Conservation (phyloP, 2,797 vertebrate genomes). For the Kryptolebias ocellatus region DNA sequence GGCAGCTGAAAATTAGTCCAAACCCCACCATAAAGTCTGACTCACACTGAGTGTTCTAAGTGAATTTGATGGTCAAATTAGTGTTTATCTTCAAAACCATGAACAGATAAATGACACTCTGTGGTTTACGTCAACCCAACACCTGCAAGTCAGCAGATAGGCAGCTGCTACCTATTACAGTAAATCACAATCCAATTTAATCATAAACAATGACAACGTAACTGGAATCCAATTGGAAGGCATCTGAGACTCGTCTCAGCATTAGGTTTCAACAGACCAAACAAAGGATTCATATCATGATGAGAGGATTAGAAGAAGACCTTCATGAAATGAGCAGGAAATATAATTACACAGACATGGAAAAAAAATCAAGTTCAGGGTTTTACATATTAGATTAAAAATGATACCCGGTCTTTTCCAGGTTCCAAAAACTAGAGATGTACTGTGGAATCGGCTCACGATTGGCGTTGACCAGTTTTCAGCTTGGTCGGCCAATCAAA, state of each 20-base stretch:
- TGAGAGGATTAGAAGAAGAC: not conserved
- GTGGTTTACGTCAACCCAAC: conserved; percentile 5
- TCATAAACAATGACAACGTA: not conserved
- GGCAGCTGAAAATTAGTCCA: no score
- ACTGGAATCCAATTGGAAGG: not conserved
- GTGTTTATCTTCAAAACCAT: not conserved
- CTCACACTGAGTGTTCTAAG: not conserved
- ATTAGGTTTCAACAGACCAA: not conserved
- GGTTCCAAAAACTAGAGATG: no score
- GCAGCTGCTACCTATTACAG: conserved; percentile 18
- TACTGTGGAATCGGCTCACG: no score
- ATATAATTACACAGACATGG: conserved; percentile 13
- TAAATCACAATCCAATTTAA: conserved; percentile 3
- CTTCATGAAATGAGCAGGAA: conserved; percentile 30
- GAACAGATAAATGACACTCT: not conserved
- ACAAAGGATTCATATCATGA: not conserved
- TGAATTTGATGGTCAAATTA: not conserved
- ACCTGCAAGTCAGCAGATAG: conserved; percentile 1
- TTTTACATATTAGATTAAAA: no score
- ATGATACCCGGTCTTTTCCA: no score
- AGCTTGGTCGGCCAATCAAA: no score
- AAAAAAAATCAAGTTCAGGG: no score
- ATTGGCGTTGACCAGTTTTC: no score
- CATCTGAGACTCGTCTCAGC: not conserved
- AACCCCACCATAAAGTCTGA: no score